Percentiles rank a stretch among this genome's conserved stretches.
Evolutionary conservation across 2,888 invertebrate genomes (phyloP).

Genomic region (Mellilla xanthometata): DNA sequence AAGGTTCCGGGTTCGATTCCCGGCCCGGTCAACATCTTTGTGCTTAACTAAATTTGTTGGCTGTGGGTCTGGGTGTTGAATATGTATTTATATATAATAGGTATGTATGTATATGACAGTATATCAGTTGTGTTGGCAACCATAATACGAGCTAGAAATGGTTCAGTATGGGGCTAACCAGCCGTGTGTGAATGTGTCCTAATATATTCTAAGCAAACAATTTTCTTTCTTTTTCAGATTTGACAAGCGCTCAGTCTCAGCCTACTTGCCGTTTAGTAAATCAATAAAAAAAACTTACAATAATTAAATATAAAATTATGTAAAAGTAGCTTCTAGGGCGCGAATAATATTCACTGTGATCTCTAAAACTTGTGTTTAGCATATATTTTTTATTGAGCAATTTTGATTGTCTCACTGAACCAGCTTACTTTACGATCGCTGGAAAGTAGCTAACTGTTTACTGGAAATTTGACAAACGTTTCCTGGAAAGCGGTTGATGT

Average conservation of each 20-base stretch:
- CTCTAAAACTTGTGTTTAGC: conserved; percentile 54
- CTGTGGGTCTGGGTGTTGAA: no score
- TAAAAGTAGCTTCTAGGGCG: conserved; percentile 25
- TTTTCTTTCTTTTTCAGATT: conserved; percentile 46
- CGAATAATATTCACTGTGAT: conserved; percentile 51
- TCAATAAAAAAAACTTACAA: conserved; percentile 43
- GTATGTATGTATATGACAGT: no score
- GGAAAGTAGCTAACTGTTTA: not conserved
- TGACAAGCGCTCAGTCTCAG: conserved; percentile 42
- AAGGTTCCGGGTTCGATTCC: no score
- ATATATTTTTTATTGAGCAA: conserved; percentile 40
- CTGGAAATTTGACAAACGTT: not conserved
- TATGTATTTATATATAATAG: no score
- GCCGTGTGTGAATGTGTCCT: no score
- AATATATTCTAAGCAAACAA: not conserved
- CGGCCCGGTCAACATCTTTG: no score
- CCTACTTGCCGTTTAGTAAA: conserved; percentile 38
- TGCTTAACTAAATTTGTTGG: no score
- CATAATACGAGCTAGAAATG: no score
- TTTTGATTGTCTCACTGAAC: not conserved
- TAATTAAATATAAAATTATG: conserved; percentile 50
- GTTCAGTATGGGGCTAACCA: no score
- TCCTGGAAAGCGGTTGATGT: not conserved
- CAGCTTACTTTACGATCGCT: conserved; percentile 1
- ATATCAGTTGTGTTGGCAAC: no score